Conservation (phyloP, 2,113 vertebrate species). For the Catharus minimus region DNA sequence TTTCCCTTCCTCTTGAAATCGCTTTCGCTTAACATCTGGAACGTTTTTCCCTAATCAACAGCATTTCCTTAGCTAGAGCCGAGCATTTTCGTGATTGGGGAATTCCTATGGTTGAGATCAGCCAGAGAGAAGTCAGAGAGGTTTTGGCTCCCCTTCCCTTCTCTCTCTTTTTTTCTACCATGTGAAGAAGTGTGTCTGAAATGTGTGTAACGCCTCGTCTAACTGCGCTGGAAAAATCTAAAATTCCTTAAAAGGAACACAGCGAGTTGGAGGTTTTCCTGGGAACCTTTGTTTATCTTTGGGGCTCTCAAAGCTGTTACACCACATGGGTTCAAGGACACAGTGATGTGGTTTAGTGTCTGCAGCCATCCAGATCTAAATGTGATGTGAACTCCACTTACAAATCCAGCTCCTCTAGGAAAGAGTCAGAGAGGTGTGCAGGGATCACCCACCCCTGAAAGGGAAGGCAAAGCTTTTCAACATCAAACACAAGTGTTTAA, state of each 20-base stretch:
- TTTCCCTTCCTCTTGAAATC: background rate
- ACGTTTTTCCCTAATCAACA: slow-evolving; percentile 24
- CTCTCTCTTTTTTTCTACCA: background rate
- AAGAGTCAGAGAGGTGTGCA: background rate
- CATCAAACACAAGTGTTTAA: background rate
- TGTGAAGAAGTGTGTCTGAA: slow-evolving; percentile 38
- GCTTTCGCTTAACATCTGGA: slow-evolving; percentile 62
- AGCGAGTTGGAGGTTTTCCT: background rate
- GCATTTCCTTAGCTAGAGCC: slow-evolving; percentile 41
- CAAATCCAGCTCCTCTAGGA: background rate
- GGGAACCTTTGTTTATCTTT: background rate
- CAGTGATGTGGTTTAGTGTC: background rate
- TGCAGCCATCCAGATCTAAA: background rate
- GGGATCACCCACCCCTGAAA: background rate
- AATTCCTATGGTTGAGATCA: slow-evolving; percentile 55
- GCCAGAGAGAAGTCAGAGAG: slow-evolving; percentile 41
- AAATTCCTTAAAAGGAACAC: background rate
- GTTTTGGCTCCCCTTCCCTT: slow-evolving; percentile 36
- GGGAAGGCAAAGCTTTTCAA: background rate
- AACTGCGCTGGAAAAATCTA: background rate
- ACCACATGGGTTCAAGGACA: background rate
- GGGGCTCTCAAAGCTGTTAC: background rate
- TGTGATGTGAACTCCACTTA: background rate
- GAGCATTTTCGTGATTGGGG: slow-evolving; percentile 34
- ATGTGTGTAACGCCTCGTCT: background rate